Base-by-base conservation (phyloP, 1,140 invertebrate species). In the Armadillidium nasatum region DNA sequence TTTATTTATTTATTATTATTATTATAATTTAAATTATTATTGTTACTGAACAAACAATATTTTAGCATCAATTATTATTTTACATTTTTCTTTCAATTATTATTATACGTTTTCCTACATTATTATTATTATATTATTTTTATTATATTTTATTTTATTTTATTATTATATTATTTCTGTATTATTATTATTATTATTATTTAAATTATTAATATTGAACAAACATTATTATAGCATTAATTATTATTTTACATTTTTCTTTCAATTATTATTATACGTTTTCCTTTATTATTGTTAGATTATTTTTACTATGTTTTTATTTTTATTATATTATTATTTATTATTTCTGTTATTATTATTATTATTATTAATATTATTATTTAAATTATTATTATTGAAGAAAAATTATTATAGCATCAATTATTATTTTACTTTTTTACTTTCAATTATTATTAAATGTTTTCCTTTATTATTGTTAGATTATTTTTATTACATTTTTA, bases 121-220 rank as follows among this genome's bases (percentile, higher is more conserved):
- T 33, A 33, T 33, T 33, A 33, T 33, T 33, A 33, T 33, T 33
- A n/a, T n/a, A 33, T 33, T 33, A 33, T 33, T 33, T 3, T 33
- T 33, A 33, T 33, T 33, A 33, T 33, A 33, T 33, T 33, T 3
- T 33, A 3, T 3, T 33, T 33, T 33, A 33, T 33, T 60, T 60
- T 60, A 60, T 60, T 60, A 60, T 60, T 60, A 60, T 60, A 60
- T 60, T 60, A 60, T 60, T 60, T 3, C 7, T 60, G 7, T 60
- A 60, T 60, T 60, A 60, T 60, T 60, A 60, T 60, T 60, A 60
- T 60, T 60, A 60, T 60, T 60, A 60, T 60, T 60, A 60, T 60
- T 60, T 10, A 10, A 10, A 21, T 60, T 60, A 21, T 60, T 60
- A 60, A 3, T 60, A 60, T 60, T 60, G 7, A 3, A n/a, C 6